phyloP scores from a whole-genome alignment of 2,113 vertebrate genomes.

The Madoqua kirkii region DNA sequence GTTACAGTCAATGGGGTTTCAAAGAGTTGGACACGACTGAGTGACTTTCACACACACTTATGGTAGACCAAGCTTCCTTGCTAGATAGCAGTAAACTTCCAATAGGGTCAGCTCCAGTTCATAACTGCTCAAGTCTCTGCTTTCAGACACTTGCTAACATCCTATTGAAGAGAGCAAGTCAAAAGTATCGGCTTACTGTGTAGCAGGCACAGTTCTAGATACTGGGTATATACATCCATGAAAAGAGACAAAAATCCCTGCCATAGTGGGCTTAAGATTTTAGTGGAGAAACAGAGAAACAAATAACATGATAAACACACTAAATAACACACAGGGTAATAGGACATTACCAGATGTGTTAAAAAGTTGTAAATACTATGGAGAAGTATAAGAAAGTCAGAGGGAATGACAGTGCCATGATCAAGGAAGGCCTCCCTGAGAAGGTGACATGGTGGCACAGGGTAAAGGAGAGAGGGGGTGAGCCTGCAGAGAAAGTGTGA shows the following conservation, averaged over 20 bases:
- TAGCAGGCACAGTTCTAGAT: neutral
- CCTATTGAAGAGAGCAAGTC: neutral
- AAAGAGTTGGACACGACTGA: neutral
- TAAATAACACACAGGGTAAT: neutral
- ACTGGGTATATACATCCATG: neutral
- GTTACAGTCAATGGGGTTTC: neutral
- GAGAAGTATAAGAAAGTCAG: neutral
- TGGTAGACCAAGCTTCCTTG: neutral
- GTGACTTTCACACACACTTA: neutral
- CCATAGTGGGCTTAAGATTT: neutral
- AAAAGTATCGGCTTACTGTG: neutral
- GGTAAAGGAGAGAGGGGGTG: neutral
- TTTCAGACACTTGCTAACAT: neutral
- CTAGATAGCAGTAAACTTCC: neutral
- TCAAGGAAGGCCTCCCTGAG: neutral
- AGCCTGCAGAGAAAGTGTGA: neutral
- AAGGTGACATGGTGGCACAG: neutral
- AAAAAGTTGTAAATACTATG: neutral
- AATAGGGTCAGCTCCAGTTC: neutral
- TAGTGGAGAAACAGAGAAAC: neutral
- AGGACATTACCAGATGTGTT: neutral
- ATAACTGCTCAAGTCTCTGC: neutral
- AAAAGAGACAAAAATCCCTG: neutral
- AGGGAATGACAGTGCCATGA: neutral
- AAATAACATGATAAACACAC: neutral